These are phyloP conservation scores for Lasiommata megera DNA, from an alignment of 2,888 invertebrate genomes.

Conservation along the genomic window DNA sequence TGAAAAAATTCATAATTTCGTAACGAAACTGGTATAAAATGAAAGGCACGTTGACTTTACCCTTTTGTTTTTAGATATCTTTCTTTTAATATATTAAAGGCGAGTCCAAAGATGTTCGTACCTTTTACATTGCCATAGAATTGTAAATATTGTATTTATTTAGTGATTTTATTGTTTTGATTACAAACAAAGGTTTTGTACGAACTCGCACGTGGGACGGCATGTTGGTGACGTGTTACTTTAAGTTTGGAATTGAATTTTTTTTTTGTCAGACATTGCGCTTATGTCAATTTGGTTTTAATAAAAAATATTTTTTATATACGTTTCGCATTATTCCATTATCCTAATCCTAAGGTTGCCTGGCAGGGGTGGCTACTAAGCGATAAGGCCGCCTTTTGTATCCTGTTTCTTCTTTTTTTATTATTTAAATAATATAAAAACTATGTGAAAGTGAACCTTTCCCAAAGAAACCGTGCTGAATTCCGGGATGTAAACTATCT, in stretches of 20 bases:
- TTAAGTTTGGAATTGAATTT: constrained; percentile 43
- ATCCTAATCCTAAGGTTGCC: too few species aligned
- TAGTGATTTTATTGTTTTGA: constrained; percentile 35
- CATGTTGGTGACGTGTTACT: constrained; percentile 25
- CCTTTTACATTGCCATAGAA: constrained; percentile 57
- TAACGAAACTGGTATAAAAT: neutral
- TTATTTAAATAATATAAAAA: too few species aligned
- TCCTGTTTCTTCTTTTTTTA: too few species aligned
- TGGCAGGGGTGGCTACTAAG: too few species aligned
- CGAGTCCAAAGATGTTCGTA: constrained; percentile 65
- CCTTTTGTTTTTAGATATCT: neutral
- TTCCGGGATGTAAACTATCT: too few species aligned
- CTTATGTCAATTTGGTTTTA: constrained; percentile 45
- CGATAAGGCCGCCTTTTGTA: too few species aligned
- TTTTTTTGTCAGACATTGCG: constrained; percentile 36
- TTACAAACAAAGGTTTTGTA: constrained; percentile 18
- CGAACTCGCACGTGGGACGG: constrained; percentile 15
- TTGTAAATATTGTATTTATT: constrained; percentile 65
- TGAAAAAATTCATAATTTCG: neutral
- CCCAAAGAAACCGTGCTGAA: too few species aligned
- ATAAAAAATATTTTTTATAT: constrained; percentile 46
- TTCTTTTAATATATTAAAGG: constrained; percentile 30
- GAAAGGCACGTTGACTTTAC: neutral
- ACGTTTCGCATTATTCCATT: constrained; percentile 13
- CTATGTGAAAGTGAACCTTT: too few species aligned